Percentiles rank a stretch among this genome's conserved stretches.
phyloP scores from a whole-genome alignment of 2,888 invertebrate genomes.

The Anoplius nigerrimus region DNA sequence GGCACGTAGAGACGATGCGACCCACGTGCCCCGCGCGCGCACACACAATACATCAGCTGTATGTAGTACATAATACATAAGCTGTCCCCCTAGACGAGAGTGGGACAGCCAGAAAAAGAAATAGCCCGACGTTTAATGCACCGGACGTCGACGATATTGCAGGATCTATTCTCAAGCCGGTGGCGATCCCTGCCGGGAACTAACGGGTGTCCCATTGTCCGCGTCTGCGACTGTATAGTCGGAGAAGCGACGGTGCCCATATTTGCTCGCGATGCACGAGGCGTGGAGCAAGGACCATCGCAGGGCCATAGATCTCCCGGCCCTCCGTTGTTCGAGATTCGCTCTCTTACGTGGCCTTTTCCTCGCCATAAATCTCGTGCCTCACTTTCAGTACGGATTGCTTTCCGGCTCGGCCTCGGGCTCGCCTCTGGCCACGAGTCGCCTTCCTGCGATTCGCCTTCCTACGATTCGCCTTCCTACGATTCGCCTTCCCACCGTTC shows the following conservation, averaged over 20 bases:
- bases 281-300: neutral
- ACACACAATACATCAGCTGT: too few species aligned
- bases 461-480: too few species aligned
- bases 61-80: too few species aligned
- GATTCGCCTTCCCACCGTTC: too few species aligned
- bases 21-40: too few species aligned
- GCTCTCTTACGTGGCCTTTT: constrained; percentile 42
- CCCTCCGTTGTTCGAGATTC: constrained; percentile 45
- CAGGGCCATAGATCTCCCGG: constrained; percentile 42
- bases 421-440: constrained; percentile 8
- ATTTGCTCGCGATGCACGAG: constrained; percentile 1
- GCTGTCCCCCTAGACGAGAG: too few species aligned
- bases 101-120: too few species aligned
- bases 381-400: constrained; percentile 50
- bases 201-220: constrained; percentile 42
- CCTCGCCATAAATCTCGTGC: constrained; percentile 51
- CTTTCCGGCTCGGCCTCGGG: constrained; percentile 25
- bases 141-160: constrained; percentile 15
- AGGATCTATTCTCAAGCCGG: constrained; percentile 25
- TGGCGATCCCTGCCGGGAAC: constrained; percentile 35
- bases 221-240: constrained; percentile 1
- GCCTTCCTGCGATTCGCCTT: too few species aligned
- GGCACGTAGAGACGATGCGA: too few species aligned
- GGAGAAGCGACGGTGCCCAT: neutral
- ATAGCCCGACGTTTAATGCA: too few species aligned